Conservation (phyloP, 2,888 invertebrate genomes). For the Hofmannophila pseudospretella region DNA sequence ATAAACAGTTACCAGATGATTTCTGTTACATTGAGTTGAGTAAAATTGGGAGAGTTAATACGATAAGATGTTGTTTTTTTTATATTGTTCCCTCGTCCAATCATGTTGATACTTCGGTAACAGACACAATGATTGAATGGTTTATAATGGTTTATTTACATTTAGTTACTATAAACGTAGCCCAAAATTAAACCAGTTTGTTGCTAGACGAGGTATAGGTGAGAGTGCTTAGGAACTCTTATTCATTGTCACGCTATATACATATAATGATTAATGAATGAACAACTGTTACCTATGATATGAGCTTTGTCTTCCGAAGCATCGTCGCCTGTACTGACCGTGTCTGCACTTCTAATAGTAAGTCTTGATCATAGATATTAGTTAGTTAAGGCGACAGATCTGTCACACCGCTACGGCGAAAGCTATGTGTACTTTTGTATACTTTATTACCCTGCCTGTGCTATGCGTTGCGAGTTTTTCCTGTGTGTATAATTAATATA, state of each 20-base stretch:
- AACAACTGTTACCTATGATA: too few species aligned
- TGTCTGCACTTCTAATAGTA: slow-evolving; percentile 26
- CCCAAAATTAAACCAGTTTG: slow-evolving; percentile 47
- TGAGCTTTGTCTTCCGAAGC: too few species aligned
- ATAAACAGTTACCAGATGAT: slow-evolving; percentile 69
- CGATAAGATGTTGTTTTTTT: slow-evolving; percentile 69
- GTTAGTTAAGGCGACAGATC: slow-evolving; percentile 67
- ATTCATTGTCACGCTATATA: too few species aligned
- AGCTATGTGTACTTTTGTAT: slow-evolving; percentile 4
- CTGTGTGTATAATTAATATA: too few species aligned
- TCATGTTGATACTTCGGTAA: slow-evolving; percentile 26
- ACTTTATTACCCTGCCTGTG: slow-evolving; percentile 18
- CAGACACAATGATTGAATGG: slow-evolving; percentile 34
- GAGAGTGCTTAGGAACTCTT: slow-evolving; percentile 1
- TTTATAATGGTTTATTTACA: slow-evolving; percentile 26
- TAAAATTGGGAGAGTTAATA: slow-evolving; percentile 67
- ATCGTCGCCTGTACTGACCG: too few species aligned
- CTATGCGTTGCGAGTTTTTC: slow-evolving; percentile 52
- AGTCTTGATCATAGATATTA: slow-evolving; percentile 53
- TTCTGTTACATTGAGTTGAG: slow-evolving; percentile 72
- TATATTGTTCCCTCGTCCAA: slow-evolving; percentile 54
- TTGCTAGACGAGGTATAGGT: slow-evolving; percentile 31
- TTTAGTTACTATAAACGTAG: slow-evolving; percentile 58
- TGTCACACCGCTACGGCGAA: slow-evolving; percentile 67
- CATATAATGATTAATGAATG: too few species aligned